Base-by-base conservation (phyloP, 2,113 vertebrate species). In the Microcebus tavaratra region DNA sequence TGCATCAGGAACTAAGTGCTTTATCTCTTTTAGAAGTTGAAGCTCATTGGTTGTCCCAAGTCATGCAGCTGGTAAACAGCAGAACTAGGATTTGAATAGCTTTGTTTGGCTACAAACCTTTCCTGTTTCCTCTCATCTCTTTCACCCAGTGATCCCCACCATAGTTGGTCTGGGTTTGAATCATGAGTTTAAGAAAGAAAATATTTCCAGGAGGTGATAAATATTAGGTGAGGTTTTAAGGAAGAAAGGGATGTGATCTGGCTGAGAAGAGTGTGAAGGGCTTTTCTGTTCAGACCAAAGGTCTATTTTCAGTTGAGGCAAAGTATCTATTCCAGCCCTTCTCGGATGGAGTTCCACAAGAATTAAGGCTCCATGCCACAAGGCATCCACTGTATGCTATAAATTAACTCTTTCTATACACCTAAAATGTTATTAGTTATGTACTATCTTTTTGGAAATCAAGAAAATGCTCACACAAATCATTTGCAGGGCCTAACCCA, bases 221-320 rank as follows among this genome's bases (percentile, higher is more conserved):
- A 90, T 73, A 79, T 85, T 63, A 84, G 48, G 27, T 50, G 85
- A 93, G 34, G 23, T 75, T 97, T 92, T 90, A 27, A 72, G 31
- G 61, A 53, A 21, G 83, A 80, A 57, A 45, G 29, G 25, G 14
- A 34, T 59, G 5, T 65, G 36, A 76, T 81, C 73, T n/a, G 25
- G 48, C 75, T 85, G 45, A 90, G 67, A 88, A 86, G 21, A 31
- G 5, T 72, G 55, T 27, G 39, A 75, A 89, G 14, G 68, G 14
- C 67, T 90, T 76, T 95, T 84, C 59, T 76, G 50, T 91, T 93
- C 36, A 88, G 78, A 91, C 45, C 53, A 63, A 82, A 65, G 9
- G 34, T 85, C 76, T 79, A 20, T 73, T 84, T 93, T 73, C 89
- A 94, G n/a, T 72, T 84, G 88, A 97, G 34, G 65, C 15, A 18